phyloP scores from a whole-genome alignment of 2,113 vertebrate species.

The Rhinichthys klamathensis region DNA sequence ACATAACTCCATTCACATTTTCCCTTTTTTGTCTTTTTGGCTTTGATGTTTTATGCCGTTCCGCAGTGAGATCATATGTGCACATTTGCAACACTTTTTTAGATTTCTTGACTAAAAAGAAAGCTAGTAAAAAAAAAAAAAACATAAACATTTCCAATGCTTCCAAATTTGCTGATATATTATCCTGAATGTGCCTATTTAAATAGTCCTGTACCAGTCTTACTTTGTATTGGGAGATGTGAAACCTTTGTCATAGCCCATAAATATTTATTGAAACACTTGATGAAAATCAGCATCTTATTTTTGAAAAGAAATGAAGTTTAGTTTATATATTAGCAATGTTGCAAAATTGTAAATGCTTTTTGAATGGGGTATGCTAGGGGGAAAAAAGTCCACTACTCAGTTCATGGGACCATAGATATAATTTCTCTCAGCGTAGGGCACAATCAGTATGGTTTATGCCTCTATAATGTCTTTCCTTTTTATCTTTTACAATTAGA shows the following conservation, averaged over 20 bases:
- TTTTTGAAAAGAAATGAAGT: conserved; percentile 9
- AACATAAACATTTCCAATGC: conserved; percentile 64
- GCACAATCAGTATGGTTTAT: conserved; percentile 32
- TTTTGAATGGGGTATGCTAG: conserved; percentile 5
- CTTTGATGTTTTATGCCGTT: conserved; percentile 55
- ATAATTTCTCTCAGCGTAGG: conserved; percentile 8
- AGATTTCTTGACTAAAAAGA: conserved; percentile 62
- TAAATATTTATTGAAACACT: conserved; percentile 13
- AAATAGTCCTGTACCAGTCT: conserved; percentile 65
- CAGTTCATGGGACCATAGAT: conserved; percentile 20
- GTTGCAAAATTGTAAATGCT: conserved; percentile 26
- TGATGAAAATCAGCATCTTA: conserved; percentile 21
- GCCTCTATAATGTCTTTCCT: neutral
- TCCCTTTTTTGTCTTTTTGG: conserved; percentile 13
- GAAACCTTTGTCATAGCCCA: conserved; percentile 24
- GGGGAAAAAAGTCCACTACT: neutral
- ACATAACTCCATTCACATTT: conserved; percentile 30
- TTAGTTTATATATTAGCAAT: conserved; percentile 28
- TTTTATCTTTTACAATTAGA: conserved; percentile 6
- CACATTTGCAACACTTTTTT: conserved; percentile 54
- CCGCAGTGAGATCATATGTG: conserved; percentile 34
- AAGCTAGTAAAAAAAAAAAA: conserved; percentile 13
- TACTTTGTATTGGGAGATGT: conserved; percentile 23
- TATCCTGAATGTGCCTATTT: conserved; percentile 75
- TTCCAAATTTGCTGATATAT: conserved; percentile 73